Conservation (phyloP, 2,888 invertebrate genomes). For the Pyrrhosoma nymphula region DNA sequence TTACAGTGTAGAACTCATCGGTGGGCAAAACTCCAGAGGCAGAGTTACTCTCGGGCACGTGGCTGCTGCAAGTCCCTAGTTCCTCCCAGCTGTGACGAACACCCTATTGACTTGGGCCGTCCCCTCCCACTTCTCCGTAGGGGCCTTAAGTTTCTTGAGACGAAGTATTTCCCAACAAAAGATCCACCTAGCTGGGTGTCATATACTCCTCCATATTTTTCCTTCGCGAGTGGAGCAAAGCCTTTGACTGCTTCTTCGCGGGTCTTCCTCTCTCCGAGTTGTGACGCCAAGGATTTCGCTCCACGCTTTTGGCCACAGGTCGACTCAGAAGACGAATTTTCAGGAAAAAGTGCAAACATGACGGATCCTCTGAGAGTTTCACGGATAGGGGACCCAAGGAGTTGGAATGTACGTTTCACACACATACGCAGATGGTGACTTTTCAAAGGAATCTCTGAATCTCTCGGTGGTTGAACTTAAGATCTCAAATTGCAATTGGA, state of each 20-base stretch:
- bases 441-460: constrained; percentile 1
- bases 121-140: too few relatives aligned
- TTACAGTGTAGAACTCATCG: too few relatives aligned
- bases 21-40: too few relatives aligned
- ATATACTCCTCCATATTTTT: background rate
- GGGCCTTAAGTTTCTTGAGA: too few relatives aligned
- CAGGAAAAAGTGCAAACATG: background rate
- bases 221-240: background rate
- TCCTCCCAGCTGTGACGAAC: too few relatives aligned
- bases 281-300: background rate
- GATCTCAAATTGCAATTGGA: background rate
- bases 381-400: background rate
- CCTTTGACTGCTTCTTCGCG: background rate
- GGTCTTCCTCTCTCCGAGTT: background rate
- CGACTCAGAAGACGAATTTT: background rate
- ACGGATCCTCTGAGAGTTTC: background rate
- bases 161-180: background rate
- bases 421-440: background rate
- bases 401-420: background rate
- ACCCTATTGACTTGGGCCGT: too few relatives aligned
- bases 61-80: too few relatives aligned
- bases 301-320: background rate
- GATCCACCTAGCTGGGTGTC: background rate
- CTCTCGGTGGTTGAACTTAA: background rate
- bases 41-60: too few relatives aligned